Evolutionary conservation across 2,888 invertebrate genomes (phyloP).

Genomic region (Cyclophora albipunctata): DNA sequence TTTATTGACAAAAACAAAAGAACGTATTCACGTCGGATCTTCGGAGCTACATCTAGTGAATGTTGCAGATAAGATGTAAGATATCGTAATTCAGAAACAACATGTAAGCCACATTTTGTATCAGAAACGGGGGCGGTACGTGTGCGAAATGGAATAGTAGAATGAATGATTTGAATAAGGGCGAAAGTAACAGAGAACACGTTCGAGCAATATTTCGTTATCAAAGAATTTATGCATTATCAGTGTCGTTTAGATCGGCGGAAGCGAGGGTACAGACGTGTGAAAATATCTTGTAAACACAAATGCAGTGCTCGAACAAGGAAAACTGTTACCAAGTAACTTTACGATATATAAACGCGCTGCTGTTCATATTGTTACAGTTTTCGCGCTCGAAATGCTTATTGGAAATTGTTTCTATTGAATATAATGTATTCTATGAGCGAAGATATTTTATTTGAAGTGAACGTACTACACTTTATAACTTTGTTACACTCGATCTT

Average conservation of each 20-base stretch:
- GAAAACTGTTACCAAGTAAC: background rate
- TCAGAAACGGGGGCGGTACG: constrained; percentile 7
- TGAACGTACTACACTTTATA: no score
- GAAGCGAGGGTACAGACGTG: constrained; percentile 12
- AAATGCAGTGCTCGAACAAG: constrained; percentile 1
- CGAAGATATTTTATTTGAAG: no score
- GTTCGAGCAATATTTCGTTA: constrained; percentile 25
- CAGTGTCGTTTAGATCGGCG: constrained; percentile 15
- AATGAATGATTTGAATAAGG: constrained; percentile 21
- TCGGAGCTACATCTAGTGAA: no score
- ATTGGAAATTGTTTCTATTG: no score
- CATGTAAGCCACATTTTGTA: constrained; percentile 8
- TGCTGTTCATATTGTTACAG: no score
- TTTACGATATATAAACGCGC: background rate
- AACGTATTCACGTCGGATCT: no score
- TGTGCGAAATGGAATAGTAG: constrained; percentile 15
- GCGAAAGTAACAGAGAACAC: constrained; percentile 22
- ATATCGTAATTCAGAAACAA: no score
- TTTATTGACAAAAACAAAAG: no score
- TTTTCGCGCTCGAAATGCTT: no score
- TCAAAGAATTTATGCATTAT: constrained; percentile 25
- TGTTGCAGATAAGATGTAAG: no score
- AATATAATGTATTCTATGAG: no score
- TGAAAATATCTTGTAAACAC: constrained; percentile 9
- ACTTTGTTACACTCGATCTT: no score